phyloP scores from a whole-genome alignment of 2,888 invertebrate genomes.

The Aphidius colemani region DNA sequence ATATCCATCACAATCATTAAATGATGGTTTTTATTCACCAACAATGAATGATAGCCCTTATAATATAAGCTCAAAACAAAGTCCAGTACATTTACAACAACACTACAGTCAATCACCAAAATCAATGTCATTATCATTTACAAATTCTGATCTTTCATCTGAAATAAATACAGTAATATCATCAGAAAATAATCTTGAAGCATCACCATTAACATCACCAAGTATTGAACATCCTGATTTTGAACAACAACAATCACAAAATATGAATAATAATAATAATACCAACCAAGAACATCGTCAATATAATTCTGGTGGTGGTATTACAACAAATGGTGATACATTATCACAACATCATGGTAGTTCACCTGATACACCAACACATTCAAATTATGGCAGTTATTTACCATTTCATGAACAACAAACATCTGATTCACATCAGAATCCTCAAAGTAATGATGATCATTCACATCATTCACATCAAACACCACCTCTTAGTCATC shows the following conservation, averaged over 20 bases:
- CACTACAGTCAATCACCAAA: slow-evolving; percentile 60
- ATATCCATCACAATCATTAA: slow-evolving; percentile 51
- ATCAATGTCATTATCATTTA: slow-evolving; percentile 63
- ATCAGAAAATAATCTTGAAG: slow-evolving; percentile 69
- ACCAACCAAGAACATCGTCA: slow-evolving; percentile 60
- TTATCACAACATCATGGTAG: slow-evolving; percentile 48
- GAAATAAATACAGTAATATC: slow-evolving; percentile 81
- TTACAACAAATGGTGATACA: slow-evolving; percentile 32
- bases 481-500: slow-evolving; percentile 55
- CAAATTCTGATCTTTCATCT: slow-evolving; percentile 75
- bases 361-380: slow-evolving; percentile 50
- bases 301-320: slow-evolving; percentile 58
- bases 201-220: slow-evolving; percentile 70
- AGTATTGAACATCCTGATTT: slow-evolving; percentile 75
- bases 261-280: slow-evolving; percentile 41
- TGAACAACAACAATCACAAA: slow-evolving; percentile 69
- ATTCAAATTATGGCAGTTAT: slow-evolving; percentile 52
- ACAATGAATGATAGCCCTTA: slow-evolving; percentile 54
- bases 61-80: slow-evolving; percentile 55
- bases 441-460: slow-evolving; percentile 47
- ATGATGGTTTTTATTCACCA: slow-evolving; percentile 52
- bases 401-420: slow-evolving; percentile 55
- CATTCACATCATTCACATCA: slow-evolving; percentile 56
- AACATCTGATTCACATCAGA: slow-evolving; percentile 42
- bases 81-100: slow-evolving; percentile 58